Evolutionary conservation across 2,888 invertebrate species (phyloP).

Genomic region (Timema cristinae): DNA sequence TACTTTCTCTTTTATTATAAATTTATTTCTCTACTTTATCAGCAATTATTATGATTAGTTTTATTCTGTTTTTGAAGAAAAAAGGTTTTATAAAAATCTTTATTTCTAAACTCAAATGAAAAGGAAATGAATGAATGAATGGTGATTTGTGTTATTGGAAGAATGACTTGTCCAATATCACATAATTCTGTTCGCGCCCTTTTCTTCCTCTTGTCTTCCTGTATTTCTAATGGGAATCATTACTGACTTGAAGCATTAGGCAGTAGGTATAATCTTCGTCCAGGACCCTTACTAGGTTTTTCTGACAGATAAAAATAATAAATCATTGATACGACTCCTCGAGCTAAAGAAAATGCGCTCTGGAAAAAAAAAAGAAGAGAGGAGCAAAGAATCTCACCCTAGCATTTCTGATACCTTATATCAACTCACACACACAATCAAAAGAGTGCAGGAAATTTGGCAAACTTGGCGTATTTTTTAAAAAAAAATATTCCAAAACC

Average conservation of each 20-base stretch:
- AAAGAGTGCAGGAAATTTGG: conserved; percentile 31
- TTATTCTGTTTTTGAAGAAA: too few relatives aligned
- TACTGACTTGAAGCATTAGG: conserved; percentile 13
- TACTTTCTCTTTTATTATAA: too few relatives aligned
- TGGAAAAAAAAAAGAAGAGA: conserved; percentile 28
- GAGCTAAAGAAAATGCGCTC: not conserved
- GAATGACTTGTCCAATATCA: too few relatives aligned
- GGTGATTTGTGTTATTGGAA: too few relatives aligned
- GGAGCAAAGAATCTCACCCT: not conserved
- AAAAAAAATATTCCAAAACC: conserved; percentile 13
- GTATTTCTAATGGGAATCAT: conserved; percentile 11
- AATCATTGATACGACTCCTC: conserved; percentile 30
- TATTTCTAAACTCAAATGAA: too few relatives aligned
- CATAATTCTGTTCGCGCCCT: too few relatives aligned
- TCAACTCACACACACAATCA: conserved; percentile 13
- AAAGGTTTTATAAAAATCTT: too few relatives aligned
- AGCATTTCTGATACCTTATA: conserved; percentile 23
- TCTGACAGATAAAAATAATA: conserved; percentile 33
- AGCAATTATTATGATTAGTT: too few relatives aligned
- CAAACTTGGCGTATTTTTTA: conserved; percentile 29
- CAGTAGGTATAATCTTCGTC: conserved; percentile 18
- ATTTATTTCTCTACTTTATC: too few relatives aligned
- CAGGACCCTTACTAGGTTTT: conserved; percentile 17
- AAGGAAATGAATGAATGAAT: too few relatives aligned
- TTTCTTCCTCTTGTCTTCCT: not conserved